These are phyloP conservation scores for Itoplectis maculator DNA, from an alignment of 2,888 invertebrate species.

Conservation along the genomic window DNA sequence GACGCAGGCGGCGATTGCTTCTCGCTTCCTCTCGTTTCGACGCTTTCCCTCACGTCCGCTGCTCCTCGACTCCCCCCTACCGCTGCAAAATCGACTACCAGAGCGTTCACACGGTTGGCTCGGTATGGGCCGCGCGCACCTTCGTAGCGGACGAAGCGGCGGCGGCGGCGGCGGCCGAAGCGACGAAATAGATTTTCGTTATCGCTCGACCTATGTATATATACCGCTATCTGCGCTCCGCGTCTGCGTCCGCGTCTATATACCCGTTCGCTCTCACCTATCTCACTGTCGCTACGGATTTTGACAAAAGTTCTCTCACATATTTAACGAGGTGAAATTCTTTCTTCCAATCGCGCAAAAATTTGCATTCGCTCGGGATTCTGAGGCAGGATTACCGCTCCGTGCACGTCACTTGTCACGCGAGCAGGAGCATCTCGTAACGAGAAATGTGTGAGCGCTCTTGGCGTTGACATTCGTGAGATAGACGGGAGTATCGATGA, in stretches of 20 bases:
- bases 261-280: not conserved
- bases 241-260: not conserved
- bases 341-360: too few species aligned
- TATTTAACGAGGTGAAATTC: not conserved
- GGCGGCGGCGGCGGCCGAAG: slow-evolving; percentile 71
- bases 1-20: slow-evolving; percentile 37
- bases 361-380: too few species aligned
- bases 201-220: slow-evolving; percentile 66
- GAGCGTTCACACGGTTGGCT: slow-evolving; percentile 73
- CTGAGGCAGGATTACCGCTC: too few species aligned
- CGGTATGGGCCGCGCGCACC: slow-evolving; percentile 50
- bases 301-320: not conserved
- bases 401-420: too few species aligned
- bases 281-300: not conserved
- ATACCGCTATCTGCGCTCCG: not conserved
- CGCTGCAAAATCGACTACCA: slow-evolving; percentile 69
- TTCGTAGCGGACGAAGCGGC: slow-evolving; percentile 38
- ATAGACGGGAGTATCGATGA: too few species aligned
- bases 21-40: slow-evolving; percentile 33
- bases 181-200: slow-evolving; percentile 81
- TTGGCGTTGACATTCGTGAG: too few species aligned
- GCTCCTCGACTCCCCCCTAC: slow-evolving; percentile 43
- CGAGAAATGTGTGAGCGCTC: too few species aligned
- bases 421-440: too few species aligned
- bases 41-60: slow-evolving; percentile 9